Evolutionary conservation across 2,113 vertebrate species (phyloP).

Genomic region (Myiozetetes cayanensis): DNA sequence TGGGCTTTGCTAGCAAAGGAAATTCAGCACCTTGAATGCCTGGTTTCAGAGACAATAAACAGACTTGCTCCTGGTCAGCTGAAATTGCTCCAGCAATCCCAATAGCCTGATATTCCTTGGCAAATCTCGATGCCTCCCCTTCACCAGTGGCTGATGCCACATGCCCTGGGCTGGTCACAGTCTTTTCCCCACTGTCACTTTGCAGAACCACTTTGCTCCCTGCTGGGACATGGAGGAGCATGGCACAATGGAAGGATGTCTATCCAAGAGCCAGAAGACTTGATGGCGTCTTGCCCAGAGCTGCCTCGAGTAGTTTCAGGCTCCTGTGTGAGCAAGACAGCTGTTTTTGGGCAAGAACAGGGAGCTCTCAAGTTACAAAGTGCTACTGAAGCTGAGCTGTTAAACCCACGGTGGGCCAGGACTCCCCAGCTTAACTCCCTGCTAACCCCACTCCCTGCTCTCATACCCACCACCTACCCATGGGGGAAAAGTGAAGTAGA

Average conservation of each 20-base stretch:
- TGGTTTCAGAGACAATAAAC: constrained; percentile 17
- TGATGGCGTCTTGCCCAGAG: not conserved
- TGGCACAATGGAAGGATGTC: rapidly evolving
- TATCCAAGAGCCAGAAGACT: not conserved
- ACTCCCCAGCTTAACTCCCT: not conserved
- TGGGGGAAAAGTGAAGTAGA: rapidly evolving
- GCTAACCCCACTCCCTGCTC: not conserved
- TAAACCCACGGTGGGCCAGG: not conserved
- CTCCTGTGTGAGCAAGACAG: rapidly evolving
- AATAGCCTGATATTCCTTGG: not conserved
- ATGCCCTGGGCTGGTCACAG: rapidly evolving
- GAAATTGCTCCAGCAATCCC: not conserved
- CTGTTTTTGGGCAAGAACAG: not conserved
- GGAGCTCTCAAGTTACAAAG: not conserved
- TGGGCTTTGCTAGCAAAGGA: not conserved
- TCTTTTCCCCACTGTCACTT: not conserved
- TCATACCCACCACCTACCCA: rapidly evolving
- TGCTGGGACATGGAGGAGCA: not conserved
- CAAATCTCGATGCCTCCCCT: not conserved
- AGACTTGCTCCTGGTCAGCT: not conserved
- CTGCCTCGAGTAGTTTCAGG: not conserved
- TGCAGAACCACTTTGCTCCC: not conserved
- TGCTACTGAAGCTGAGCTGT: not conserved
- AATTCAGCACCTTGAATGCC: not conserved
- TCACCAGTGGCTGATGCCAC: rapidly evolving